Evolutionary conservation across 2,113 vertebrate genomes (phyloP).

Genomic region (Promerops cafer): DNA sequence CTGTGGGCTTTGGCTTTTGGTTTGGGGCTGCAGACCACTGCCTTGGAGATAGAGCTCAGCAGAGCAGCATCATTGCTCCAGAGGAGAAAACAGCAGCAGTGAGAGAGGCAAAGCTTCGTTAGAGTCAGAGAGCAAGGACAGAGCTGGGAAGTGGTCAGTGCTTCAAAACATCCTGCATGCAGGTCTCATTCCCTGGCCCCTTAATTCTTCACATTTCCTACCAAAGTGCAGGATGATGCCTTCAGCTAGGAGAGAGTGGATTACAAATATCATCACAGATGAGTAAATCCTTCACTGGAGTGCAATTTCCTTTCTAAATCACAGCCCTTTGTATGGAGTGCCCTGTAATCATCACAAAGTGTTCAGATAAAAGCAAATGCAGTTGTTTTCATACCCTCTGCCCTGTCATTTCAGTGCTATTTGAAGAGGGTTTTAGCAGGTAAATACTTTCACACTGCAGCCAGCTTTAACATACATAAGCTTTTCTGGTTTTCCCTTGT

Average conservation of each 20-base stretch:
- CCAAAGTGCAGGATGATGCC: background rate
- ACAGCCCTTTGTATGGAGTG: constrained; percentile 25
- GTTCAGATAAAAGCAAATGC: constrained; percentile 25
- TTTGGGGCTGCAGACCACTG: background rate
- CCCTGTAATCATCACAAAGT: constrained; percentile 31
- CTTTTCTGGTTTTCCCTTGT: background rate
- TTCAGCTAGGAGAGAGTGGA: background rate
- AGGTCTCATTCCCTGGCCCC: background rate
- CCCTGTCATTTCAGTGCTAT: constrained; percentile 50
- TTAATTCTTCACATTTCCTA: background rate
- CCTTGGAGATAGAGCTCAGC: background rate
- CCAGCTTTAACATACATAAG: background rate
- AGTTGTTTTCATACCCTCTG: constrained; percentile 48
- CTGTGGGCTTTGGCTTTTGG: background rate
- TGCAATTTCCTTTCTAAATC: constrained; percentile 52
- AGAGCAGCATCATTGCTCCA: background rate
- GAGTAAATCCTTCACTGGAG: constrained; percentile 31
- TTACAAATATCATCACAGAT: constrained; percentile 50
- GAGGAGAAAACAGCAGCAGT: background rate
- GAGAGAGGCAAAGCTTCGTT: background rate
- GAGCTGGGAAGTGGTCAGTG: background rate
- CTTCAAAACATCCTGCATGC: background rate
- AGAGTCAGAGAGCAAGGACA: background rate
- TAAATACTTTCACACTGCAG: constrained; percentile 5
- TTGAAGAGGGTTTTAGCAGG: constrained; percentile 43